These are phyloP conservation scores for Cheirogaleus major DNA, from an alignment of 2,797 vertebrate species.

Conservation along the genomic window DNA sequence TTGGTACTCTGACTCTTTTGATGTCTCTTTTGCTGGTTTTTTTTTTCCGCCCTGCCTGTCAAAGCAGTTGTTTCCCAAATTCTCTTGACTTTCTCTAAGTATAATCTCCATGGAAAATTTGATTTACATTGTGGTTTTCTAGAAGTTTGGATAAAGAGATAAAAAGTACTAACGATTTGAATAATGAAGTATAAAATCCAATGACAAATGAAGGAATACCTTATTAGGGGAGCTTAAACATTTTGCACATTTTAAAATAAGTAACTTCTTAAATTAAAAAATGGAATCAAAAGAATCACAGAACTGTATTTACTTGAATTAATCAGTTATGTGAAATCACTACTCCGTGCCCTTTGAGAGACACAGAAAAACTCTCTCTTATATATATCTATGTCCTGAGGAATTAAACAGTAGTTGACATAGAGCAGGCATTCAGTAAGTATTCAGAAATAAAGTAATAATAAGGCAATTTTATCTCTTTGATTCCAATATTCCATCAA, in stretches of 20 bases:
- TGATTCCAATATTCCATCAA: not conserved
- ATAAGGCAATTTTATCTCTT: not conserved
- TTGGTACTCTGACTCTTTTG: not conserved
- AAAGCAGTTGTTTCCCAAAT: not conserved
- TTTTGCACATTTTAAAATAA: slow-evolving; percentile 3
- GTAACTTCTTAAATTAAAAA: not conserved
- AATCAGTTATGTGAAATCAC: not conserved
- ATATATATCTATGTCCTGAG: not conserved
- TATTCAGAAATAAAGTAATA: not conserved
- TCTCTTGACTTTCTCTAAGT: not conserved
- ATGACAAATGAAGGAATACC: not conserved
- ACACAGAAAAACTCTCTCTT: not conserved
- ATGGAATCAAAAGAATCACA: not conserved
- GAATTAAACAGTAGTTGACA: not conserved
- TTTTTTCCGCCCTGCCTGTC: not conserved
- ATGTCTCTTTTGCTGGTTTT: not conserved
- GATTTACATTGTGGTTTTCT: not conserved
- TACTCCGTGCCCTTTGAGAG: not conserved
- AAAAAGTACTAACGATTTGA: not conserved
- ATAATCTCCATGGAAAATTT: not conserved
- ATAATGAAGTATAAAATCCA: not conserved
- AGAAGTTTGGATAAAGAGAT: not conserved
- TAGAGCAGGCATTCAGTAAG: not conserved
- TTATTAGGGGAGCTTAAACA: not conserved
- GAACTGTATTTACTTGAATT: not conserved